Evolutionary conservation across 64 coral and sea anemone genomes (phyloP), one percentile per base, ranked within the genome.

Genomic region (Hydrozoanthus tunicans): DNA sequence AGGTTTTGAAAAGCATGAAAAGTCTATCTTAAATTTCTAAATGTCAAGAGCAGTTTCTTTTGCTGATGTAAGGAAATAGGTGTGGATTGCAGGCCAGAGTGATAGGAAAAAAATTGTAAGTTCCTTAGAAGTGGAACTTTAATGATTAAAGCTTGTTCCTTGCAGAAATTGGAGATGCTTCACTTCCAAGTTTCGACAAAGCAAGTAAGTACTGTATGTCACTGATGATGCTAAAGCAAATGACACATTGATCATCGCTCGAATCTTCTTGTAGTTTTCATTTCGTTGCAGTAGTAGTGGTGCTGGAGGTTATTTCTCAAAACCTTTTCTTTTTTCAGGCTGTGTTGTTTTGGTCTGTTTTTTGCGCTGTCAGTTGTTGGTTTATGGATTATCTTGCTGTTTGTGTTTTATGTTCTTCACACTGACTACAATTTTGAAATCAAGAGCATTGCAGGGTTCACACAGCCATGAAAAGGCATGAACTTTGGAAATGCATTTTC

Each of bases 121-220:
- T 27, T 73, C 7, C 10, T 10, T 5, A 9, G 11, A 6, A 7
- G 70, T 73, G 7, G 9, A 60, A 59, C 7, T 24, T 3, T 80
- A 62, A 26, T 51, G 12, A 53, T 0, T 7, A 7, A 62, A 52
- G 12, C 7, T 1, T 57, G 9, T 86, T 0, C 56, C 71, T 71
- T 86, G 56, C 84, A 88, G 84, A 88, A 73, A 51, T 74, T 25
- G 84, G 84, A 13, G 84, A 88, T 20, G 84, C 84, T 51, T 23
- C 84, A 17, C 84, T 88, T 74, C 84, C 70, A 70, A 88, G 55
- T 75, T 88, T 88, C 14, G 84, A 88, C 68, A 88, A 88, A 73
- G 54, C 84, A 75, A 88, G 84, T 88, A 88, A 59, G 84, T 88
- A 61, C 55, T 71, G 15, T 69, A 14, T 15, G 25, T n/a, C 15